Percentiles rank a stretch among this genome's conserved stretches.
These are phyloP conservation scores for Diadema setosum DNA, from an alignment of 35 echinoderm and acorn worm genomes.

Conservation along the genomic window DNA sequence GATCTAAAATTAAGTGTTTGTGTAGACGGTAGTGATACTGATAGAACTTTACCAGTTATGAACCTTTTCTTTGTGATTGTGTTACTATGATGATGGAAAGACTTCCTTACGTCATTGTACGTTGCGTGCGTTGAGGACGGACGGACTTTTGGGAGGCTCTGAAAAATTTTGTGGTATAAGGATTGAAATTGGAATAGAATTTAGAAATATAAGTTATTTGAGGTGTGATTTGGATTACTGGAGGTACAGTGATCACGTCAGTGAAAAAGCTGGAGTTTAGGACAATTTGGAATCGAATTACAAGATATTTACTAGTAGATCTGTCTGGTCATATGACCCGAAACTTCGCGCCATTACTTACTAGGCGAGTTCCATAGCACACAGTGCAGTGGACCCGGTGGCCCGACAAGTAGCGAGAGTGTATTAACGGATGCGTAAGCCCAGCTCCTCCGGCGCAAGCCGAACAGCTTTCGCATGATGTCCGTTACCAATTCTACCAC, in stretches of 20 bases:
- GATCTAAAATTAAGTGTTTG: too few species aligned
- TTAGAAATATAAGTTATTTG: neutral
- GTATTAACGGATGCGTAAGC: too few species aligned
- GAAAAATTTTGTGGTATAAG: neutral
- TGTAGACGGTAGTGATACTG: too few species aligned
- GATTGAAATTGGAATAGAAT: neutral
- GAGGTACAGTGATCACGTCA: neutral
- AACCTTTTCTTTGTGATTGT: too few species aligned
- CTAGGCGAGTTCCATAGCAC: neutral
- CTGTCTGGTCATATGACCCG: neutral
- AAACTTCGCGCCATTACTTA: neutral
- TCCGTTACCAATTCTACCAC: neutral
- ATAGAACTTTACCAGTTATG: too few species aligned
- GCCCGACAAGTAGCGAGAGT: too few species aligned
- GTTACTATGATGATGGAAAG: too few species aligned
- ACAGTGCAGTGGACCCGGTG: neutral
- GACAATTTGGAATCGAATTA: neutral
- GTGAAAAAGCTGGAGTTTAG: neutral
- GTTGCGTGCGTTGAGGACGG: neutral
- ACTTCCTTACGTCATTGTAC: neutral
- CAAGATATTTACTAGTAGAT: neutral
- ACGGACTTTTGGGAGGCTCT: neutral
- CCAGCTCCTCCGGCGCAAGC: neutral
- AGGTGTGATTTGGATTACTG: neutral
- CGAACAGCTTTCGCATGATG: neutral